Evolutionary conservation across 2,888 invertebrate species (phyloP).

Genomic region (Sepioteuthis lessoniana): DNA sequence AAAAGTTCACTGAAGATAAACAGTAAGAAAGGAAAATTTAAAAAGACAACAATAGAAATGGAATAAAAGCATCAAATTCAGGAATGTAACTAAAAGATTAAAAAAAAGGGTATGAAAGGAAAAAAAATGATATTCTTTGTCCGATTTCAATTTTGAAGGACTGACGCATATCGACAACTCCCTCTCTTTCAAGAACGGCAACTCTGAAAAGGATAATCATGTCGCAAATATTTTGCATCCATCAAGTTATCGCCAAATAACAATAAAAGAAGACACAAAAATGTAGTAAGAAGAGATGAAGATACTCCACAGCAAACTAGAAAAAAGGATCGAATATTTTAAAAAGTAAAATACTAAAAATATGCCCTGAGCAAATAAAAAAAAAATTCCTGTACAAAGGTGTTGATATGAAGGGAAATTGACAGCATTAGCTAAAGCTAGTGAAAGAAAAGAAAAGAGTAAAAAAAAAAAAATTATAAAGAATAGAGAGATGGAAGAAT

Average conservation of each 20-base stretch:
- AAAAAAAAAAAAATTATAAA: neutral
- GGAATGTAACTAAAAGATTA: neutral
- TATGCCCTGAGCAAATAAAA: neutral
- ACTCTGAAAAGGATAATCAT: neutral
- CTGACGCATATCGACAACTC: neutral
- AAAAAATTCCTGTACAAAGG: neutral
- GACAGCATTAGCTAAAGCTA: neutral
- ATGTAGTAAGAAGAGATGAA: neutral
- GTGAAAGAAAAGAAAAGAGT: neutral
- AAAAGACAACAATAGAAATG: neutral
- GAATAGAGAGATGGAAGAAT: neutral
- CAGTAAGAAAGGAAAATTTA: too few species aligned
- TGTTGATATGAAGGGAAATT: slow-evolving; percentile 33
- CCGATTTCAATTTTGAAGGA: neutral
- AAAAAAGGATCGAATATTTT: neutral
- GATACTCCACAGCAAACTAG: neutral
- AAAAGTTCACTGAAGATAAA: neutral
- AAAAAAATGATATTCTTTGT: neutral
- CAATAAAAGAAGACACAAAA: neutral
- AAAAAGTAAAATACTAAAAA: neutral
- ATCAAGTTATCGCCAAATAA: neutral
- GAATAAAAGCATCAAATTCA: neutral
- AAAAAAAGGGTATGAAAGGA: neutral
- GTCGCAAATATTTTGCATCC: neutral
- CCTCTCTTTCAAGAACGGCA: neutral